Percentiles rank a stretch among this genome's conserved stretches.
Evolutionary conservation across 2,113 vertebrate genomes (phyloP).

Genomic region (Ciconia boyciana): DNA sequence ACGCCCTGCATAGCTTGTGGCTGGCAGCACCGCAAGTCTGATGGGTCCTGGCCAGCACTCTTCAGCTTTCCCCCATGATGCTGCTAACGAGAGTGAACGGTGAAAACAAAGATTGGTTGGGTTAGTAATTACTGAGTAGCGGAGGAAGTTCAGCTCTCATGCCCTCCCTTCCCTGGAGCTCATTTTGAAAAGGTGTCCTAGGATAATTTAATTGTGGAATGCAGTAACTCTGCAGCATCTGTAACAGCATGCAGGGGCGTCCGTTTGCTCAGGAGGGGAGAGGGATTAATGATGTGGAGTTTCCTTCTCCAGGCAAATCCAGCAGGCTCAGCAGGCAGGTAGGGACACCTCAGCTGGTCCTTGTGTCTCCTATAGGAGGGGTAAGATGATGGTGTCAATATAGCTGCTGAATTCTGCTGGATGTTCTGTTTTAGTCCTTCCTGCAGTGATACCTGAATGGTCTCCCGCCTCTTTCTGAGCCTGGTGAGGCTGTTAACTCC

Average conservation of each 20-base stretch:
- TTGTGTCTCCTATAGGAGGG: accelerated
- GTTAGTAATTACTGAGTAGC: neutral
- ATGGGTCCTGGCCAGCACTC: accelerated
- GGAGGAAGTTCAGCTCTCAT: neutral
- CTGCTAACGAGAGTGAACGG: accelerated
- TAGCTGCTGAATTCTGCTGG: neutral
- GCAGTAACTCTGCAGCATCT: neutral
- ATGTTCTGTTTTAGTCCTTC: neutral
- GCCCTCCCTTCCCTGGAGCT: neutral
- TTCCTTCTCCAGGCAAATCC: neutral
- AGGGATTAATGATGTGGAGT: neutral
- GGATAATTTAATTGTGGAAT: neutral
- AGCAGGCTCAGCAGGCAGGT: neutral
- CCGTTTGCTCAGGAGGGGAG: neutral
- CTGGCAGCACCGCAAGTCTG: accelerated
- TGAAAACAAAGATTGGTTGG: neutral
- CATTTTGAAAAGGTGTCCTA: neutral
- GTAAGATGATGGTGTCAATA: neutral
- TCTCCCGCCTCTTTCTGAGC: neutral
- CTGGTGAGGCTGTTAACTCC: neutral
- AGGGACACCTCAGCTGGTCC: neutral
- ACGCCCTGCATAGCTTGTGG: neutral
- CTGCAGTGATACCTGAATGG: accelerated
- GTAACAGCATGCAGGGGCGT: no score
- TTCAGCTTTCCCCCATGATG: accelerated